Evolutionary conservation across 2,113 vertebrate species (phyloP), one percentile per base, ranked within the genome.

Genomic region (mouse (Mus musculus)): DNA sequence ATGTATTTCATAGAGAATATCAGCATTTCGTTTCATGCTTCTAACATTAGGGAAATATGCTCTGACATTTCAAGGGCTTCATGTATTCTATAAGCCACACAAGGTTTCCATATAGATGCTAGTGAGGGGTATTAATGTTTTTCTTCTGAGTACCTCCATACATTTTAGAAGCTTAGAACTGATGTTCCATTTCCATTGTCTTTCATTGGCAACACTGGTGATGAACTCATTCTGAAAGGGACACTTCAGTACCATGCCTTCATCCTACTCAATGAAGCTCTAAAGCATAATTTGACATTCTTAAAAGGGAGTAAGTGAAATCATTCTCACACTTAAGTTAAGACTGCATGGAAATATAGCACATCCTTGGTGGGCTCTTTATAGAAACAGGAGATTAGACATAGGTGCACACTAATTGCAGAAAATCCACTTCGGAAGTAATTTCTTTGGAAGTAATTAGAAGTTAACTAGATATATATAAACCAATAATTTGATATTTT

Each of bases 401-500:
- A 88, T 46, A 75, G 42, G 89, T 76, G 11, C 42, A 91, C 1
- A 30, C 24, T 77, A 87, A 95, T 42, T 94, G 39, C 28, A 49
- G 52, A 93, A 95, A 92, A 94, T 71, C 36, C 42, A 94, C 33
- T 94, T 91, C 1, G 5, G 78, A 94, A 91, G 89, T 93, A 92
- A 97, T 94, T 92, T 82, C n/a, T 92, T 93, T 0, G 5, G 78
- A 94, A 91, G 92, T 94, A 93, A 97, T 94, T 93, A 95, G 88
- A 93, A 88, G 72, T 76, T 69, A 94, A 96, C 72, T n/a, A 95
- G 59, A 93, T 3, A 54, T n/a, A 92, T 39, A 72, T 65, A 91
- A 90, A 72, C 67, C 39, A 65, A 54, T 90, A 89, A 63, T 3
- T 26, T 22, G 63, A 88, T 80, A 91, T 84, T 85, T 96, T 5